Evolutionary conservation across 2,888 invertebrate species (phyloP).

Genomic region (Cerceris ruficornis): DNA sequence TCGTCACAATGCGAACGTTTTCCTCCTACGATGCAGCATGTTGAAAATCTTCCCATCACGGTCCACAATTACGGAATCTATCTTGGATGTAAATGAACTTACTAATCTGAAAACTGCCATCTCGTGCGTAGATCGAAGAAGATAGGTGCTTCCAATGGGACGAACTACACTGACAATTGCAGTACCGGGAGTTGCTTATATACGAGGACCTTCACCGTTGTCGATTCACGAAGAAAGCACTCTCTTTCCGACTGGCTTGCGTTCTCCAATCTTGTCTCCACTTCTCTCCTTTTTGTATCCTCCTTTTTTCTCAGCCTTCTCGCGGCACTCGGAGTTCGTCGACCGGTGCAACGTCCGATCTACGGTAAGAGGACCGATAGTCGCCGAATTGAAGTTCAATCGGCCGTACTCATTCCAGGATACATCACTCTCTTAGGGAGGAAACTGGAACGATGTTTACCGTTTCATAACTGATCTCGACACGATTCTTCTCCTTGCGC

Average conservation of each 20-base stretch:
- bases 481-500: not conserved
- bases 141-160: slow-evolving; percentile 56
- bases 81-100: slow-evolving; percentile 56
- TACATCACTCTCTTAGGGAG: not conserved
- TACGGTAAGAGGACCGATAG: slow-evolving; percentile 4
- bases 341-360: slow-evolving; percentile 34
- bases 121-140: slow-evolving; percentile 27
- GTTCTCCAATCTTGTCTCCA: slow-evolving; percentile 70
- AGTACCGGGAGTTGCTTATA: slow-evolving; percentile 75
- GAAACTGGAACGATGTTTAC: not conserved
- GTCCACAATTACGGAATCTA: too few species aligned
- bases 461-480: not conserved
- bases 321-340: slow-evolving; percentile 41
- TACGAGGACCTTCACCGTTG: slow-evolving; percentile 79
- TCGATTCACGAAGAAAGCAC: slow-evolving; percentile 76
- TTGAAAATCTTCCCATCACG: too few species aligned
- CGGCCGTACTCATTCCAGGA: slow-evolving; percentile 1
- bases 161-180: slow-evolving; percentile 76
- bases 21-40: too few species aligned
- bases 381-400: slow-evolving; percentile 13
- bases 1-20: too few species aligned
- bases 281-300: slow-evolving; percentile 59
- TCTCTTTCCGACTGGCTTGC: slow-evolving; percentile 75
- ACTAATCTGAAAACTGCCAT: slow-evolving; percentile 66
- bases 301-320: slow-evolving; percentile 42